These are phyloP conservation scores for Matsumyia berberina DNA, from an alignment of 2,888 invertebrate genomes.

Conservation along the genomic window DNA sequence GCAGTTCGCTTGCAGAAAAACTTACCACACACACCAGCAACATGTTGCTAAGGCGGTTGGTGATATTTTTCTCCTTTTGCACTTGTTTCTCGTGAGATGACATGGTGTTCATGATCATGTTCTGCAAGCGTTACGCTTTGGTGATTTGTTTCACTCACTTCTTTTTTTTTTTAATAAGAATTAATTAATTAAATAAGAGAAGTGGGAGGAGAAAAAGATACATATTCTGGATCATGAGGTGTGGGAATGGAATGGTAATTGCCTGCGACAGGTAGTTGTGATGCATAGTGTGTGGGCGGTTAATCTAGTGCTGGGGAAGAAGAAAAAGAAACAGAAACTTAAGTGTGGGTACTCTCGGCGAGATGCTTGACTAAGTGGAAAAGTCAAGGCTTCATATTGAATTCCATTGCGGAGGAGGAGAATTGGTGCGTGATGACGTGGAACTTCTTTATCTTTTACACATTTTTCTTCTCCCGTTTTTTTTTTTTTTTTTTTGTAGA, in stretches of 20 bases:
- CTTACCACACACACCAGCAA: conserved; percentile 11
- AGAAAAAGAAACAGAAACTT: conserved; percentile 1
- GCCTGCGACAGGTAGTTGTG: conserved; percentile 69
- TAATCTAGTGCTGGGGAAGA: conserved; percentile 47
- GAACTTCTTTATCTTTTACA: conserved; percentile 46
- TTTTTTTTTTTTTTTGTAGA: neutral
- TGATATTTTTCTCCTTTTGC: conserved; percentile 28
- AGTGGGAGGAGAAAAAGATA: conserved; percentile 35
- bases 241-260: conserved; percentile 75
- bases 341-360: conserved; percentile 10
- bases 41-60: conserved; percentile 29
- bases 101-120: conserved; percentile 45
- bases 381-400: conserved; percentile 70
- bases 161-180: conserved; percentile 55
- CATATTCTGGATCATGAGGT: conserved; percentile 63
- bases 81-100: conserved; percentile 22
- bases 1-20: too few relatives aligned
- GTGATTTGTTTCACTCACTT: conserved; percentile 52
- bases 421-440: conserved; percentile 68
- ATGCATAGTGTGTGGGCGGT: conserved; percentile 70
- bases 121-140: conserved; percentile 54
- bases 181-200: conserved; percentile 61
- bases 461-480: neutral
- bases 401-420: conserved; percentile 53
- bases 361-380: conserved; percentile 50